Evolutionary conservation across 2,113 vertebrate species (phyloP).

Genomic region (Spea bombifrons): DNA sequence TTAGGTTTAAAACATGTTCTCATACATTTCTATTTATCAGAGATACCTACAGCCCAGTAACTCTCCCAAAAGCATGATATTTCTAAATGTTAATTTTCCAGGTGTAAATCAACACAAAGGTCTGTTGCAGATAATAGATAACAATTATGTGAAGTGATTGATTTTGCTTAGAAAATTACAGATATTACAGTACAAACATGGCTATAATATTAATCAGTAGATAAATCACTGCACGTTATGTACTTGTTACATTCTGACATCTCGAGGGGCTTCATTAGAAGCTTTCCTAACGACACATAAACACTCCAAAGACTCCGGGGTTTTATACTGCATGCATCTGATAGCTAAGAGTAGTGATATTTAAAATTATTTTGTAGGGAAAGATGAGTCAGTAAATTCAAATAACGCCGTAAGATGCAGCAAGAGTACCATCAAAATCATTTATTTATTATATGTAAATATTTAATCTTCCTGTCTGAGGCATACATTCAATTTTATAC

Average conservation of each 20-base stretch:
- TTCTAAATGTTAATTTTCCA: too few species aligned
- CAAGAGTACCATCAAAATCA: neutral
- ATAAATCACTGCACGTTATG: too few species aligned
- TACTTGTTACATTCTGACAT: neutral
- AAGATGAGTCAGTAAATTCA: neutral
- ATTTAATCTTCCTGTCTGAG: neutral
- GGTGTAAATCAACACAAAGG: too few species aligned
- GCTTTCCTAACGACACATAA: neutral
- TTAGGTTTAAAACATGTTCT: too few species aligned
- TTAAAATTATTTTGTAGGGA: neutral
- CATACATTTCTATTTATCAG: too few species aligned
- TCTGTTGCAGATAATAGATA: too few species aligned
- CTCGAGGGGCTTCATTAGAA: neutral
- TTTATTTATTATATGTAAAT: slow-evolving; percentile 13
- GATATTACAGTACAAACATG: too few species aligned
- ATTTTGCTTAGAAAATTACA: too few species aligned
- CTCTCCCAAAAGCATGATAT: too few species aligned
- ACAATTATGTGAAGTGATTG: too few species aligned
- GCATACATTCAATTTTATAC: neutral
- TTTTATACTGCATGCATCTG: neutral
- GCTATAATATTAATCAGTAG: too few species aligned
- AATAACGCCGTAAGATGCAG: neutral
- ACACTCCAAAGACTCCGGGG: neutral
- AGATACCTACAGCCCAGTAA: too few species aligned
- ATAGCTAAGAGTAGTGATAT: neutral